Conservation (phyloP, 1,140 invertebrate genomes). For the Drosophila trapezifrons region DNA sequence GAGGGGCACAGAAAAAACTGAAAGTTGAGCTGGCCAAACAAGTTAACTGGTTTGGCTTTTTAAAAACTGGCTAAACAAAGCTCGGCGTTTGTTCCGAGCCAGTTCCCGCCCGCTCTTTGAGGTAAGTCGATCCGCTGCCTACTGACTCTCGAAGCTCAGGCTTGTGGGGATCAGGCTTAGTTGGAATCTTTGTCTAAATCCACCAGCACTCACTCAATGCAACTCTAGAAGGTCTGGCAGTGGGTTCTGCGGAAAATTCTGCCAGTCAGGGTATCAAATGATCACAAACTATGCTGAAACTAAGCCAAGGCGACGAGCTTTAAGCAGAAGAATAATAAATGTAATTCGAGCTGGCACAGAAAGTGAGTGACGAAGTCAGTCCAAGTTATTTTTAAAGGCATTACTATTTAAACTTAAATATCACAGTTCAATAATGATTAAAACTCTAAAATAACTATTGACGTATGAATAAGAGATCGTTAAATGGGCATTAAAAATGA, state of each 20-base stretch:
- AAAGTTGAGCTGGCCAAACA: slow-evolving; percentile 57
- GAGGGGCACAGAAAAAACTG: slow-evolving; percentile 42
- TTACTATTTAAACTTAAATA: not conserved
- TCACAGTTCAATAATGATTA: not conserved
- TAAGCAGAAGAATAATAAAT: slow-evolving; percentile 24
- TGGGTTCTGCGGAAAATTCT: slow-evolving; percentile 29
- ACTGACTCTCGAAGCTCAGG: slow-evolving; percentile 41
- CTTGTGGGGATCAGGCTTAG: slow-evolving; percentile 28
- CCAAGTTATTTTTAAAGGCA: not conserved
- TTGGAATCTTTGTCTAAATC: slow-evolving; percentile 51
- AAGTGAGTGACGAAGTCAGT: not conserved
- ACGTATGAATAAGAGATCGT: not conserved
- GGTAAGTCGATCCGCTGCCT: slow-evolving; percentile 34
- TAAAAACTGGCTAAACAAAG: slow-evolving; percentile 42
- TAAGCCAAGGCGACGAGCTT: slow-evolving; percentile 43
- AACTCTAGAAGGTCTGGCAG: slow-evolving; percentile 40
- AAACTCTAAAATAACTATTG: not conserved
- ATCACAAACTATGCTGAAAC: slow-evolving; percentile 21
- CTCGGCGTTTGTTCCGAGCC: slow-evolving; percentile 37
- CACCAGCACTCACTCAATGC: slow-evolving; percentile 24
- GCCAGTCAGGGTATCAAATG: slow-evolving; percentile 39
- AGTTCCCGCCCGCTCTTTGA: slow-evolving; percentile 21
- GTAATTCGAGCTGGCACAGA: not conserved
- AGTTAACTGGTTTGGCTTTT: slow-evolving; percentile 48
- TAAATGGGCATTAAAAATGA: not conserved